Base-by-base conservation (phyloP, 1,140 invertebrate genomes). In the Lasioglossum baleicum region DNA sequence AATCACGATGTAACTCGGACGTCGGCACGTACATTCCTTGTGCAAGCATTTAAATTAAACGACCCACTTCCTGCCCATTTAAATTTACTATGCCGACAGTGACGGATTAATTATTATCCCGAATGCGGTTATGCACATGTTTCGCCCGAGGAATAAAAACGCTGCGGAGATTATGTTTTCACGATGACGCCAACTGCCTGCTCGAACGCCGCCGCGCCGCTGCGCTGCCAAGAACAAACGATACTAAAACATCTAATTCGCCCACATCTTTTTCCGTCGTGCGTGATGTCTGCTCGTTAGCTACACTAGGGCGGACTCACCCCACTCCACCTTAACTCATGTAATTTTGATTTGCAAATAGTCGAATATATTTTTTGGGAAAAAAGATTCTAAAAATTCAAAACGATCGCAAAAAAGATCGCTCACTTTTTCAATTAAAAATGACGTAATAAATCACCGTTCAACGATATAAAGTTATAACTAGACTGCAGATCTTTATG, bases 21-120 rank as follows among this genome's bases (percentile, higher is more conserved):
- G 64, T 67, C 73, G 48, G 48, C 74, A 68, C 48, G 73, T 68
- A 67, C 48, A 53, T 67, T 58, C n/a, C 51, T 53, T 75, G 65
- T 42, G 74, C 74, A 56, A 69, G 74, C 74, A 75, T 75, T 75
- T 44, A 31, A 68, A 68, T 75, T 69, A 69, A 75, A 75, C 40
- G 64, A 75, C 53, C 53, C 51, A 42, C 65, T 68, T 75, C 74
- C 74, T 69, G 48, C 22, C 74, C 26, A 75, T 69, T 75, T 75
- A 69, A 75, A 75, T 75, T 69, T 60, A 75, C 51, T 60, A 69
- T 58, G 44, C 51, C 44, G 74, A 75, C 74, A 75, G 65, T 75
- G 51, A 75, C 74, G 40, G 51, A 75, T 75, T 75, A 75, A 75
- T 75, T 68, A 69, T 75, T 68, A 75, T 58, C 48, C 40, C 40